Base-by-base conservation (phyloP, 2,888 invertebrate species). In the Zele albiditarsus region DNA sequence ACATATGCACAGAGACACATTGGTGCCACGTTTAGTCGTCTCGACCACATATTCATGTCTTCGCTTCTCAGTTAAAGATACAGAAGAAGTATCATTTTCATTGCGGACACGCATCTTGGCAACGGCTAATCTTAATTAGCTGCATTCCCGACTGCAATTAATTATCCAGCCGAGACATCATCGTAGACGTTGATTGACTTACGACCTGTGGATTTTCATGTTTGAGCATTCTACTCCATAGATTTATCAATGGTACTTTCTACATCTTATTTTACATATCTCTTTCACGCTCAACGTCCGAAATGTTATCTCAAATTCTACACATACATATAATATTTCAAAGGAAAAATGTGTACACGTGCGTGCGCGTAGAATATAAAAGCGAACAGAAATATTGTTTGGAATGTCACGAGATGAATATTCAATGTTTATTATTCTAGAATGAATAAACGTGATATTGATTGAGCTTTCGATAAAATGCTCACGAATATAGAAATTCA, bases 121-220 rank as follows among this genome's bases (percentile, higher is more conserved):
- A 63, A 20, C 63, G 38, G 74, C 69, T 69, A 69, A 74, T 74
- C 74, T 74, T 70, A 74, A 74, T 74, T 74, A 74, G 53, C 42
- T 63, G 57, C 69, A 46, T 65, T 62, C 73, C 31, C 46, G 38
- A 46, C 53, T 74, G 38, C 53, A 74, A 74, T 74, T 74, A 74
- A 69, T 74, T 63, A 74, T 63, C 49, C 68, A 71, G 20, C 6
- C 62, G 16, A 46, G 62, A 62, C 63, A 49, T 71, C 46, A 62
- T 20, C 14, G 42, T 14, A 57, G 68, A 69, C 68, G 68, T 69
- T 69, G 68, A 69, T 69, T 69, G 68, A 69, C 68, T 49, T 69
- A 69, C 68, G 68, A 69, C 68, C 68, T 69, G 68, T 69, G 68
- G 68, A 69, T 69, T 69, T 69, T 69, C 60, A 49, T 67, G 57